Conservation (phyloP, 1,140 invertebrate species). For the Tenebrio molitor region DNA sequence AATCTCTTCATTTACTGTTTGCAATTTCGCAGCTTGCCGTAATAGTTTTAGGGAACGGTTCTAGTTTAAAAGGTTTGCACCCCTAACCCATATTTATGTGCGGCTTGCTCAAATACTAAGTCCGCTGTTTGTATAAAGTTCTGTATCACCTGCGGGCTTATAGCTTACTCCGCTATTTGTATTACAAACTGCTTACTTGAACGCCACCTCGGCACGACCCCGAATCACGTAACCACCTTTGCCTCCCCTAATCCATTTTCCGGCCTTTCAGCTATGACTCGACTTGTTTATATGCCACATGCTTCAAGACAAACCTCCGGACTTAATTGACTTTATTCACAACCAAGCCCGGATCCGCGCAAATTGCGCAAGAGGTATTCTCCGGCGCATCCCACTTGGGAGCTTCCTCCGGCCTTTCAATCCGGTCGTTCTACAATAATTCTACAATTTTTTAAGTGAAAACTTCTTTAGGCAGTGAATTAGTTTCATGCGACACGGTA, state of each 20-base stretch:
- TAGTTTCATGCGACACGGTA: no score
- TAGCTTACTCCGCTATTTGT: slow-evolving; percentile 40
- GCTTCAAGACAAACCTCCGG: slow-evolving; percentile 21
- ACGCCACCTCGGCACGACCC: slow-evolving; percentile 31
- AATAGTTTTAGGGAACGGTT: slow-evolving; percentile 38
- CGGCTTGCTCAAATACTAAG: slow-evolving; percentile 39
- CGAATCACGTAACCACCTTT: slow-evolving; percentile 37
- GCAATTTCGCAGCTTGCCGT: slow-evolving; percentile 39
- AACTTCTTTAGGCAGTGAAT: no score
- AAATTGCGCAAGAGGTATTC: no score
- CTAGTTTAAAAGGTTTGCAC: slow-evolving; percentile 39
- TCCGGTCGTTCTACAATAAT: no score
- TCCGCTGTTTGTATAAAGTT: slow-evolving; percentile 40
- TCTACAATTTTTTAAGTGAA: no score
- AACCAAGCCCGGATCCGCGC: background rate
- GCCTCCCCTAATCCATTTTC: slow-evolving; percentile 38
- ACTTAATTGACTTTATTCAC: slow-evolving; percentile 33
- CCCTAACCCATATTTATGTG: slow-evolving; percentile 40
- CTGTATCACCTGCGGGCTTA: slow-evolving; percentile 38
- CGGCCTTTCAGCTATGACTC: slow-evolving; percentile 38
- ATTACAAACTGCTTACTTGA: slow-evolving; percentile 40
- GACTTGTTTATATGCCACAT: slow-evolving; percentile 39
- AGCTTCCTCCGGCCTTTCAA: no score
- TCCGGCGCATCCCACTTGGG: no score
- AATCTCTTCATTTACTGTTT: slow-evolving; percentile 40